Conservation (phyloP, 2,113 vertebrate species). For the Eurypyga helias region DNA sequence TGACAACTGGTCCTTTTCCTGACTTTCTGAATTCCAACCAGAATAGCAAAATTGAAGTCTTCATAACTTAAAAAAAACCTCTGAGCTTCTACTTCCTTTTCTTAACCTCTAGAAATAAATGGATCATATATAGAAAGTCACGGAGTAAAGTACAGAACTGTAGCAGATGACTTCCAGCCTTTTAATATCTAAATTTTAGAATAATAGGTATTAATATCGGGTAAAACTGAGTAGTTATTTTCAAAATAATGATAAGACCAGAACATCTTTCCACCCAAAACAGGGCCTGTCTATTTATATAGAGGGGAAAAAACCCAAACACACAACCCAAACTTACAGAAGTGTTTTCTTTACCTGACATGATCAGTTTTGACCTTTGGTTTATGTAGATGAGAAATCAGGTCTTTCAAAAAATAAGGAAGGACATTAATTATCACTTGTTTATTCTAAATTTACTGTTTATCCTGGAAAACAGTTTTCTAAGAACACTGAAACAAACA, state of each 20-base stretch:
- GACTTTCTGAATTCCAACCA: not conserved
- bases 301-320: fast-evolving
- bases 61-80: not conserved
- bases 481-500: not conserved
- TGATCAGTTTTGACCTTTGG: not conserved
- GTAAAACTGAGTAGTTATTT: not conserved
- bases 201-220: not conserved
- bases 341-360: not conserved
- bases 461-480: not conserved
- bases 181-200: not conserved
- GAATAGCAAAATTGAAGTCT: not conserved
- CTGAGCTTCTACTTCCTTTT: not conserved
- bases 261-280: not conserved
- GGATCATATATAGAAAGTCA: not conserved
- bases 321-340: not conserved
- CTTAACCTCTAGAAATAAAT: not conserved
- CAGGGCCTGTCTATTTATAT: not conserved
- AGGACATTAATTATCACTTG: not conserved
- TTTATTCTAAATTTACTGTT: not conserved
- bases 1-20: not conserved
- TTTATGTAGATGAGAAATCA: slow-evolving; percentile 67
- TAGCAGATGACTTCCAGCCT: not conserved
- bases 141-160: not conserved
- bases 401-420: slow-evolving; percentile 74
- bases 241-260: not conserved